These are phyloP conservation scores for Seira sanloemensis DNA, from an alignment of 2,888 invertebrate genomes.

Conservation along the genomic window DNA sequence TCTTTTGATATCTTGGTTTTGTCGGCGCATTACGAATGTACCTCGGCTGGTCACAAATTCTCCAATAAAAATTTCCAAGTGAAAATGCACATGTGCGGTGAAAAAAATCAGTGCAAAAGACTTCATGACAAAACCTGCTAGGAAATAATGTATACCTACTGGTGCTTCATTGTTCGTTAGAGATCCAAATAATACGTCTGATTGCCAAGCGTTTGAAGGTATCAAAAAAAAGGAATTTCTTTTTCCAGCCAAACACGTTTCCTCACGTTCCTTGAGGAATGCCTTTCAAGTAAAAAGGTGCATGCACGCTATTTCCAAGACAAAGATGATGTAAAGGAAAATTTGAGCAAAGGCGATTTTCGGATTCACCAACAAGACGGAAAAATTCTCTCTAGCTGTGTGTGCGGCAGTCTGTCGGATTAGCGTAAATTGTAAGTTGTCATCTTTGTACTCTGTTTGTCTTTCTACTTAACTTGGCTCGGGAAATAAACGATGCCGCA, in stretches of 20 bases:
- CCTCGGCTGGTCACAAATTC: too few relatives aligned
- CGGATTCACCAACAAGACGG: neutral
- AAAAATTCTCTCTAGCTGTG: neutral
- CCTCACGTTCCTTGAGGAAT: slow-evolving; percentile 10
- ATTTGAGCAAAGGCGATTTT: slow-evolving; percentile 5
- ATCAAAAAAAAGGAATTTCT: neutral
- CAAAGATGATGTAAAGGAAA: neutral
- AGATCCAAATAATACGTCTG: neutral
- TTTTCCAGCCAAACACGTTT: slow-evolving; percentile 5
- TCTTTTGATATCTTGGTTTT: slow-evolving; percentile 8
- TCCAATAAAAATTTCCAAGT: neutral
- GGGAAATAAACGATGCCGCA: slow-evolving; percentile 19
- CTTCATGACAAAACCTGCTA: slow-evolving; percentile 9
- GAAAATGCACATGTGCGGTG: neutral
- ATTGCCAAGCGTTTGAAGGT: neutral
- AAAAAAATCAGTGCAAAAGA: slow-evolving; percentile 9
- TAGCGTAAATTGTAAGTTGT: slow-evolving; percentile 48
- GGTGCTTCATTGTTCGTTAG: slow-evolving; percentile 8
- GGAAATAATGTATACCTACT: neutral
- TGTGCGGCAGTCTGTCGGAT: slow-evolving; percentile 45
- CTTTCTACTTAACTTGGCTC: slow-evolving; percentile 24
- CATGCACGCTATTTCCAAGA: neutral
- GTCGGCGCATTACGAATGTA: too few relatives aligned
- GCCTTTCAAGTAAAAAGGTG: neutral
- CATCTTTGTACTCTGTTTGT: slow-evolving; percentile 30